phyloP scores from a whole-genome alignment of 35 echinoderm and acorn worm species.

The Ptychodera flava region DNA sequence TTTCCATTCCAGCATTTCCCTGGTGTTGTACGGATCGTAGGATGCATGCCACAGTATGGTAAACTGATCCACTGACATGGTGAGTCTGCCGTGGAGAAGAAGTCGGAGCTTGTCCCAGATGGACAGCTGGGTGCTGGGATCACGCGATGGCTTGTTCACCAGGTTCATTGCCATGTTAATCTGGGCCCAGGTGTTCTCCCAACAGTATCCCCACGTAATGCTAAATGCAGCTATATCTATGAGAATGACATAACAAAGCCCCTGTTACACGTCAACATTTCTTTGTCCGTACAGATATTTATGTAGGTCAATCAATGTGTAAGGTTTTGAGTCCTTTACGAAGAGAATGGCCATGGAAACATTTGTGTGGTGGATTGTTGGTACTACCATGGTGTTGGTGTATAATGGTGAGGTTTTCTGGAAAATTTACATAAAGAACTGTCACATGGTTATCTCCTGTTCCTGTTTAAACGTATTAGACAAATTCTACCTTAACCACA shows the following conservation, averaged over 20 bases:
- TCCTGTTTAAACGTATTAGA: too few species aligned
- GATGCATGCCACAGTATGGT: constrained; percentile 80
- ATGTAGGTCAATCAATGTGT: too few species aligned
- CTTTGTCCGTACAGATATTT: too few species aligned
- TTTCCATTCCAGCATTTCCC: constrained; percentile 86
- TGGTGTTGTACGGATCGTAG: constrained; percentile 76
- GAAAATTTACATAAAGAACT: too few species aligned
- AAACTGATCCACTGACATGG: constrained; percentile 51
- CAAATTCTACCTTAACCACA: too few species aligned
- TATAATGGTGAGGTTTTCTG: too few species aligned
- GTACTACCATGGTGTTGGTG: too few species aligned
- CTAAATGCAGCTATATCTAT: constrained; percentile 73
- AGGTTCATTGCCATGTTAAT: constrained; percentile 59
- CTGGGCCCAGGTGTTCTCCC: constrained; percentile 78
- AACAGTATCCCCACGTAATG: constrained; percentile 66
- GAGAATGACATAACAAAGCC: background rate
- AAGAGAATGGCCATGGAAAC: too few species aligned
- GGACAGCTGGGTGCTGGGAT: constrained; percentile 72
- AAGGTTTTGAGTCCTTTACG: too few species aligned
- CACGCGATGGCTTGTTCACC: constrained; percentile 76
- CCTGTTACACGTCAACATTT: background rate
- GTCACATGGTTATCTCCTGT: too few species aligned
- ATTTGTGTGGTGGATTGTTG: too few species aligned
- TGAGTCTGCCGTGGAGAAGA: constrained; percentile 80
- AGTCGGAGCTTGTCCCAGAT: constrained; percentile 96